Conservation (phyloP, 2,797 vertebrate genomes). For the Poecilia wingei region DNA sequence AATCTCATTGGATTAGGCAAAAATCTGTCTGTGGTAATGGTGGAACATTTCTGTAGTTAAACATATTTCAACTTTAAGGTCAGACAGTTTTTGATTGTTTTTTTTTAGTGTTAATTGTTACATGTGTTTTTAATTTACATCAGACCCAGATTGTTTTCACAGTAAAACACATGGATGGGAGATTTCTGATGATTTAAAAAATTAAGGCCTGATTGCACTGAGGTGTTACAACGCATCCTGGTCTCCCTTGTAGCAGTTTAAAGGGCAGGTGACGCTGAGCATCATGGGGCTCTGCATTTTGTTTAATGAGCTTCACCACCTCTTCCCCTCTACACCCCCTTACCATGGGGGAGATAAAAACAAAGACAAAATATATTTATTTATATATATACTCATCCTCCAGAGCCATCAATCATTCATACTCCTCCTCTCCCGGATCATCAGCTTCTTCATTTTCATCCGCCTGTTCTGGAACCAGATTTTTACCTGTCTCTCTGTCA, state of each 20-base stretch:
- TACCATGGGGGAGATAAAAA: constrained; percentile 6
- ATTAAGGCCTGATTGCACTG: constrained; percentile 4
- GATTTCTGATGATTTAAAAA: constrained; percentile 9
- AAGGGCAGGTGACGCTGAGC: constrained; percentile 19
- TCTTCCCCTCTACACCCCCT: not conserved
- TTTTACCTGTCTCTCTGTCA: constrained; percentile 94
- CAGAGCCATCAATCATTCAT: constrained; percentile 73
- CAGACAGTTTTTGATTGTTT: too few relatives aligned
- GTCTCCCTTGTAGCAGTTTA: constrained; percentile 39
- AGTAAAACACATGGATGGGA: constrained; percentile 43
- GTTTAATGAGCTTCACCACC: constrained; percentile 24
- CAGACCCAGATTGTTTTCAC: constrained; percentile 21
- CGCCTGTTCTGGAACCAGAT: constrained; percentile 97
- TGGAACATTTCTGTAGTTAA: not conserved
- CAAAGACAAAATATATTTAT: not conserved
- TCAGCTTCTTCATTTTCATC: constrained; percentile 96
- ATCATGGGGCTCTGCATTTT: constrained; percentile 9
- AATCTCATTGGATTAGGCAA: not conserved
- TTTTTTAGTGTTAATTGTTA: too few relatives aligned
- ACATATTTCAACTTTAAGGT: too few relatives aligned
- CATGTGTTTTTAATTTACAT: constrained; percentile 47
- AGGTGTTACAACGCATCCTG: constrained; percentile 42
- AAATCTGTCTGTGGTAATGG: not conserved
- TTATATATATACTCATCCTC: constrained; percentile 2
- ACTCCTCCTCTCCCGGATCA: constrained; percentile 87